Evolutionary conservation across 2,888 invertebrate genomes (phyloP), one percentile per base, ranked within the genome.

Genomic region (Macrosiphum euphorbiae): DNA sequence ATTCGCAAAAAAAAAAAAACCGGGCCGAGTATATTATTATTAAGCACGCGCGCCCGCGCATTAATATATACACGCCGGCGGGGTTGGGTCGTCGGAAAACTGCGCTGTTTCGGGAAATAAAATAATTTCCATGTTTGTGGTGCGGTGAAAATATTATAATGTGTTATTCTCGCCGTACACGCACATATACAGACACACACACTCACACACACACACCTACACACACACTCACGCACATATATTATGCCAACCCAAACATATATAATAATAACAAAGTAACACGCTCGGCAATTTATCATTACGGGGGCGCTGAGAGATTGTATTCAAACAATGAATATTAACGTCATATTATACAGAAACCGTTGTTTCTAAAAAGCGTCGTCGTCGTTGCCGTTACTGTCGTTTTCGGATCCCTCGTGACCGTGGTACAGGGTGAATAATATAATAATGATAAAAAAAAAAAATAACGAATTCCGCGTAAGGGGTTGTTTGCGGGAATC

Each of bases 291-390:
- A 92, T 92, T 92, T 92, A 92, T 92, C 61, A 92, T 86, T 58
- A 61, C 47, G 86, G 11, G 24, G 58, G 26, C 85, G 58, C 47
- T 35, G 55, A 47, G 86, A 35, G 86, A 92, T 92, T 87, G 92
- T 87, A 87, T 92, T 92, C 92, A 35, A 86, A 55, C 86, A 58
- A 92, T 92, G 92, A 86, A 87, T 61, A 92, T 92, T 87, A 92
- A 92, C 61, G 92, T 92, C 86, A 35, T 61, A 86, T 92, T 87
- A 92, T 61, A 26, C 90, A 50, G 78, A 90, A 78, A 67, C 78
- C n/a, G 90, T 90, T 90, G 90, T 90, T 78, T 86, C 55, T 44
- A 47, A 58, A 91, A 86, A 47, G 35, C 58, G 47, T 86, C 85
- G 85, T 28, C 28, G 90, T 24, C 47, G 61, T 78, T 20, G 78